A percentile compares a stretch with the other conserved stretches of the same genome.
Evolutionary conservation across 2,797 vertebrate genomes (phyloP).

Genomic region (Sternarchorhynchus goeldii): DNA sequence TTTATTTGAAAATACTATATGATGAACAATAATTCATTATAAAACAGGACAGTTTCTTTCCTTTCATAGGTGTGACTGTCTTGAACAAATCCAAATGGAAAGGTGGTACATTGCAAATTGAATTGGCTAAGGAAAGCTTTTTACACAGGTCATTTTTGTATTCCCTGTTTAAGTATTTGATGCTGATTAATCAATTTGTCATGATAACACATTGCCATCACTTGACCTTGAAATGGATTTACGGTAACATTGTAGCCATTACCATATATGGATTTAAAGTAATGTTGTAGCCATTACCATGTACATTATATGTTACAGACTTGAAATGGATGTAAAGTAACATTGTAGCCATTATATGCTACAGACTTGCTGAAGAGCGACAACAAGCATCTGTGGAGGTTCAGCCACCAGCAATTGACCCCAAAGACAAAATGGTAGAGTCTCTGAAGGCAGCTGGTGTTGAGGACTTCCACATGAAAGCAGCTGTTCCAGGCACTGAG

Average conservation of each 20-base stretch:
- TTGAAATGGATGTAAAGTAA: slow-evolving; percentile 64
- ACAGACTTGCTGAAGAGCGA: slow-evolving; percentile 84
- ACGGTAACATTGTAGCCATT: background rate
- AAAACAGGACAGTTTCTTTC: background rate
- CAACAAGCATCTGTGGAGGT: slow-evolving; percentile 69
- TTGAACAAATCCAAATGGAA: slow-evolving; percentile 96
- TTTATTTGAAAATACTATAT: background rate
- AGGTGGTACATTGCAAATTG: slow-evolving; percentile 90
- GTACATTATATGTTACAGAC: slow-evolving; percentile 69
- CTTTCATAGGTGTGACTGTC: slow-evolving; percentile 79
- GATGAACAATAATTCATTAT: background rate
- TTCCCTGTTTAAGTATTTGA: background rate
- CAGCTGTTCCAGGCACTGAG: slow-evolving; percentile 94
- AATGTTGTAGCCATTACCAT: background rate
- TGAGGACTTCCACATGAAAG: slow-evolving; percentile 86
- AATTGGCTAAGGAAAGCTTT: slow-evolving; percentile 92
- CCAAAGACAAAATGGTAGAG: slow-evolving; percentile 63
- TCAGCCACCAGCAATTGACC: slow-evolving; percentile 54
- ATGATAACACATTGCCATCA: too few relatives aligned
- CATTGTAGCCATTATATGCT: slow-evolving; percentile 18
- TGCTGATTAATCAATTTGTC: background rate
- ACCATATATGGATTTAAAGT: background rate
- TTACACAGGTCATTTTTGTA: slow-evolving; percentile 80
- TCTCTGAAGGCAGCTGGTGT: slow-evolving; percentile 78
- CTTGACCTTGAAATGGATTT: background rate